Percentiles rank a stretch among this genome's conserved stretches.
Evolutionary conservation across 2,113 vertebrate genomes (phyloP).

Genomic region (Macroglossus sobrinus): DNA sequence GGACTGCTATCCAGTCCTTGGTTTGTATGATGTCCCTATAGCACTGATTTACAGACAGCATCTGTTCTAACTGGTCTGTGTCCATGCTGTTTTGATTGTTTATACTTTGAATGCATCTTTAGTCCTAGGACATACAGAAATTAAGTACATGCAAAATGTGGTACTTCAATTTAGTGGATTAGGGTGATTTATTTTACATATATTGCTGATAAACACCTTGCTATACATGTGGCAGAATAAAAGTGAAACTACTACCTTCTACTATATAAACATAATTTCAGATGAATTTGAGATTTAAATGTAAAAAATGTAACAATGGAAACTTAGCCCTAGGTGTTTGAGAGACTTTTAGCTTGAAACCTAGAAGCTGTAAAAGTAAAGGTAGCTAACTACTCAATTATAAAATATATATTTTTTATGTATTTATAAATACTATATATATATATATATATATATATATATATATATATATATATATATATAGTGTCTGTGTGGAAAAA

Average conservation of each 20-base stretch:
- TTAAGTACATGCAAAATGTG: not conserved
- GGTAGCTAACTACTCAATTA: not conserved
- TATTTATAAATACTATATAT: not conserved
- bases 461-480: no score
- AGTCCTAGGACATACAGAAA: not conserved
- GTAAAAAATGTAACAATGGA: not conserved
- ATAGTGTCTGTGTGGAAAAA: not conserved
- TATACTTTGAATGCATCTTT: not conserved
- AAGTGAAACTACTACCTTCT: not conserved
- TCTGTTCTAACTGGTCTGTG: not conserved
- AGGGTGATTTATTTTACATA: not conserved
- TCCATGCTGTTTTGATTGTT: not conserved
- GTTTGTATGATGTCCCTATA: not conserved
- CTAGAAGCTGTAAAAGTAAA: not conserved
- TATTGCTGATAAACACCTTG: not conserved
- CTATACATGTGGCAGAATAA: not conserved
- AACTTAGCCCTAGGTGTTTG: not conserved
- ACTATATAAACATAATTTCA: not conserved
- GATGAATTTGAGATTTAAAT: slow-evolving; percentile 17
- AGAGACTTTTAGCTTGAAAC: not conserved
- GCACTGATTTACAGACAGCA: not conserved
- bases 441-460: no score
- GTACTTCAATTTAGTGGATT: not conserved
- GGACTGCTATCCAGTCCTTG: not conserved
- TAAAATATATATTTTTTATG: no score